Evolutionary conservation across 2,797 vertebrate species (phyloP).

Genomic region (Typhlichthys eigenmanni): DNA sequence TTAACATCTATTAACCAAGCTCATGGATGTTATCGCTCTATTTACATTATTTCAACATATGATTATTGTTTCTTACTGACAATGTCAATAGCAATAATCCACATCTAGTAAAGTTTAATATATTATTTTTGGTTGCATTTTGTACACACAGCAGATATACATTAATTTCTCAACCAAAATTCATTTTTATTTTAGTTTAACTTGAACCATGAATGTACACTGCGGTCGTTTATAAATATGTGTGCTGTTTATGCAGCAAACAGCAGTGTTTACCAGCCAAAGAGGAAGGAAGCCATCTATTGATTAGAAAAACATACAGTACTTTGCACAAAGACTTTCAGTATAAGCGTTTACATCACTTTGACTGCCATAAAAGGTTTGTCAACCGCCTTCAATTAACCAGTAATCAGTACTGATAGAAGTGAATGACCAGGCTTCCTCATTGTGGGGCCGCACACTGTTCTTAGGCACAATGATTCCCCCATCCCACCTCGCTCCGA

Average conservation of each 20-base stretch:
- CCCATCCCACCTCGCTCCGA: slow-evolving; percentile 26
- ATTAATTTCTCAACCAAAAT: not conserved
- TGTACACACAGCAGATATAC: too few species aligned
- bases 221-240: slow-evolving; percentile 76
- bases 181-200: slow-evolving; percentile 54
- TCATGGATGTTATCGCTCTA: too few species aligned
- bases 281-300: slow-evolving; percentile 76
- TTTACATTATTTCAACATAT: too few species aligned
- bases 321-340: slow-evolving; percentile 71
- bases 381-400: slow-evolving; percentile 67
- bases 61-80: too few species aligned
- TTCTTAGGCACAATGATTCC: slow-evolving; percentile 62
- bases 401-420: slow-evolving; percentile 78
- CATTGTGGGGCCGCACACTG: slow-evolving; percentile 52
- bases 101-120: too few species aligned
- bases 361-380: slow-evolving; percentile 54
- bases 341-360: slow-evolving; percentile 62
- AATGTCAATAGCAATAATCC: too few species aligned
- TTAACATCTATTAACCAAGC: too few species aligned
- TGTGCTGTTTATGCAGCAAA: slow-evolving; percentile 76
- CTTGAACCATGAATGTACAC: slow-evolving; percentile 71
- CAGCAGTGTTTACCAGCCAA: slow-evolving; percentile 74
- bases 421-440: slow-evolving; percentile 74
- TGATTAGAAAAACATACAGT: slow-evolving; percentile 77
- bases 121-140: too few species aligned